These are phyloP conservation scores for Mamestra configurata DNA, from an alignment of 1,140 invertebrate species.

Conservation along the genomic window DNA sequence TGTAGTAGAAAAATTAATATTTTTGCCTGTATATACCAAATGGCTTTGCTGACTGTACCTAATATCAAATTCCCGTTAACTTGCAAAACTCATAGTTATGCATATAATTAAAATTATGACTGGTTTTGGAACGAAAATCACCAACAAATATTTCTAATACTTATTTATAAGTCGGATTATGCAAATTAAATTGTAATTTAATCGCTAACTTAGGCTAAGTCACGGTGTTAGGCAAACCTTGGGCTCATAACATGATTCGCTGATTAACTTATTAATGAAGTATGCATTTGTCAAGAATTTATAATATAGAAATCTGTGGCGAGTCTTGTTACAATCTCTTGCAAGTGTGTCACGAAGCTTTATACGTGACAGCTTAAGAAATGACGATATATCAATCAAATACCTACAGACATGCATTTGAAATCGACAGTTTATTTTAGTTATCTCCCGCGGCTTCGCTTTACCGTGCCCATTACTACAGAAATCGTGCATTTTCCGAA, in stretches of 20 bases:
- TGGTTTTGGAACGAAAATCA: background rate
- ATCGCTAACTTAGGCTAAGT: constrained; percentile 9
- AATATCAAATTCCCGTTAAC: background rate
- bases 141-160: constrained; percentile 17
- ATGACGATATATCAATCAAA: background rate
- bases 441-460: too few species aligned
- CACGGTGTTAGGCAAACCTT: constrained; percentile 9
- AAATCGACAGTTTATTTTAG: too few species aligned
- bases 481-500: too few species aligned
- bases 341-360: background rate
- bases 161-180: constrained; percentile 25
- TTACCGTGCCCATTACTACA: too few species aligned
- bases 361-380: background rate
- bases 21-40: too few species aligned
- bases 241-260: constrained; percentile 13
- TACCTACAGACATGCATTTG: too few species aligned
- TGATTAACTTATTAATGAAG: constrained; percentile 1
- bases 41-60: too few species aligned
- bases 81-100: background rate
- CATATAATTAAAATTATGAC: constrained; percentile 4
- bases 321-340: background rate
- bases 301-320: background rate
- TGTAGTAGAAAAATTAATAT: too few species aligned
- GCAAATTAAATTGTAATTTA: constrained; percentile 33
- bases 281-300: constrained; percentile 18